phyloP scores from a whole-genome alignment of 2,113 vertebrate genomes.

The Capreolus pygargus region DNA sequence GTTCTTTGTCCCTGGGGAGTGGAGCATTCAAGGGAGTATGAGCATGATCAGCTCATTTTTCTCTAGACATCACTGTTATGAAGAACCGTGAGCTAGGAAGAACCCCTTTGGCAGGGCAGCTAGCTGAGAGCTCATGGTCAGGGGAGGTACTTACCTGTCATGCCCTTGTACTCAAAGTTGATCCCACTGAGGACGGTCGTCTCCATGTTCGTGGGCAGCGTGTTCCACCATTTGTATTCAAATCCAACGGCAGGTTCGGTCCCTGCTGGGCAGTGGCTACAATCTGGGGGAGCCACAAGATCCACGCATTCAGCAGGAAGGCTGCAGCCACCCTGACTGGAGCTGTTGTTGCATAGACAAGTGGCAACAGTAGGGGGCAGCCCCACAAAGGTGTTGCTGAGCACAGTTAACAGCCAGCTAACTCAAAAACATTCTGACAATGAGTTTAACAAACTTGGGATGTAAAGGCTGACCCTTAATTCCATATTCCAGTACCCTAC shows the following conservation, averaged over 20 bases:
- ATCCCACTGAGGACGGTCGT: slow-evolving; percentile 85
- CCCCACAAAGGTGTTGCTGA: background rate
- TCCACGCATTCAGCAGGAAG: background rate
- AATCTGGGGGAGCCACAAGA: slow-evolving; percentile 80
- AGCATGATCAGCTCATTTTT: background rate
- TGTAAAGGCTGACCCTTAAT: background rate
- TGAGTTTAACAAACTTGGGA: background rate
- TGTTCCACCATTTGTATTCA: slow-evolving; percentile 99
- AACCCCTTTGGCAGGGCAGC: fast-evolving
- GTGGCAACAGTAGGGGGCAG: background rate
- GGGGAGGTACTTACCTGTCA: slow-evolving; percentile 82
- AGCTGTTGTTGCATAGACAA: background rate
- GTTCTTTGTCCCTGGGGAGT: background rate
- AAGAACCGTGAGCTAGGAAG: background rate
- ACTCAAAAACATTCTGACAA: background rate
- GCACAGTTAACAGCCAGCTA: background rate
- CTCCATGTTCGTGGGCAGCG: slow-evolving; percentile 92
- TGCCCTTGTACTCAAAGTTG: slow-evolving; percentile 86
- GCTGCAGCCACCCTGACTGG: background rate
- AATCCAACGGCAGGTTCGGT: slow-evolving; percentile 89
- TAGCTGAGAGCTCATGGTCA: background rate
- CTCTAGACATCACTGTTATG: background rate
- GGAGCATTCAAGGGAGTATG: background rate
- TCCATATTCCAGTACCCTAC: background rate
- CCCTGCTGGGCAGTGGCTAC: slow-evolving; percentile 88